Percentiles rank a stretch among this genome's conserved stretches.
Evolutionary conservation across 2,888 invertebrate species (phyloP).

Genomic region (Eupithecia subumbrata): DNA sequence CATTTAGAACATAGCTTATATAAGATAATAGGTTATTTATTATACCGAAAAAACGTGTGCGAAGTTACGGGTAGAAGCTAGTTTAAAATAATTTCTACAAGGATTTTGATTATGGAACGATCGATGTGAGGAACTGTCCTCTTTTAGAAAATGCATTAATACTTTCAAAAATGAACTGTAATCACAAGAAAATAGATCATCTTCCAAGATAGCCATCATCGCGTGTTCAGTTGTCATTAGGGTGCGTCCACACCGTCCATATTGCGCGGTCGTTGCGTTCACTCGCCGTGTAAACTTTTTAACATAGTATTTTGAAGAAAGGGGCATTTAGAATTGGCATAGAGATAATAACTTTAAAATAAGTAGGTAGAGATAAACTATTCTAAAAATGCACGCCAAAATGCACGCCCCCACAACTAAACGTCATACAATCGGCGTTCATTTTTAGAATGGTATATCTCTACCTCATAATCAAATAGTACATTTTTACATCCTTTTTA

Average conservation of each 20-base stretch:
- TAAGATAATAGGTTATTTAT: no score
- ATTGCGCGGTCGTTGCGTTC: slow-evolving; percentile 49
- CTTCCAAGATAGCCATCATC: slow-evolving; percentile 62
- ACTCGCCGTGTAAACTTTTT: slow-evolving; percentile 36
- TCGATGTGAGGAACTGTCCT: not conserved
- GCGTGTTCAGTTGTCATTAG: slow-evolving; percentile 67
- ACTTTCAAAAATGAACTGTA: slow-evolving; percentile 34
- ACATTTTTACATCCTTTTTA: no score
- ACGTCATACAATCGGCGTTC: no score
- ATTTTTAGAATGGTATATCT: no score
- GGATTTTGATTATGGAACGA: not conserved
- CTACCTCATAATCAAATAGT: not conserved
- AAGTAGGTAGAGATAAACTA: no score
- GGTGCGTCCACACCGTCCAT: slow-evolving; percentile 60
- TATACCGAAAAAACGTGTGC: no score
- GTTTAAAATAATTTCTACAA: not conserved
- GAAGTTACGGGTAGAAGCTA: no score
- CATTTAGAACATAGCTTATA: no score
- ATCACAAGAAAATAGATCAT: slow-evolving; percentile 49
- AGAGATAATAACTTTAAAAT: not conserved
- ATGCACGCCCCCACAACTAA: no score
- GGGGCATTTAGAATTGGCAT: slow-evolving; percentile 1
- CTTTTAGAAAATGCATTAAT: not conserved
- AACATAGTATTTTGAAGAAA: not conserved
- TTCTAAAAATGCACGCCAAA: no score